phyloP scores from a whole-genome alignment of 2,888 invertebrate genomes.

The Onthophagus sagittarius region DNA sequence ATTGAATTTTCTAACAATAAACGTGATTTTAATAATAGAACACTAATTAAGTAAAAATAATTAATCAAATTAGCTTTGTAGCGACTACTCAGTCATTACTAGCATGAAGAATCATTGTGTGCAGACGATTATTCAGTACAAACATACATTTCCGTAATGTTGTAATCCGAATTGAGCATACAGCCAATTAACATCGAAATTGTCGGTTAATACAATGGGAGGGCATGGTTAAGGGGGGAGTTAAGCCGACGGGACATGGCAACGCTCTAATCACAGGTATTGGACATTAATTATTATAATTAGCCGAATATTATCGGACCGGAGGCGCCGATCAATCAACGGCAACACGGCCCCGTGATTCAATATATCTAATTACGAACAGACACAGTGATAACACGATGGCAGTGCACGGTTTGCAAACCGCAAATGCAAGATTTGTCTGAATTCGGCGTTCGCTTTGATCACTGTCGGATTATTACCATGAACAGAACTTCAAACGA shows the following conservation, averaged over 20 bases:
- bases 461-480: slow-evolving; percentile 22
- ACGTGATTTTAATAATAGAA: too few species aligned
- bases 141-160: neutral
- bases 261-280: slow-evolving; percentile 11
- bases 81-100: too few species aligned
- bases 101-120: too few species aligned
- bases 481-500: slow-evolving; percentile 20
- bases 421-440: neutral
- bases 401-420: neutral
- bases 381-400: neutral
- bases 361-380: slow-evolving; percentile 9
- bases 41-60: too few species aligned
- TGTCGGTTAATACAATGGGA: slow-evolving; percentile 2
- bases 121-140: neutral
- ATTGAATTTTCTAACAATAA: too few species aligned
- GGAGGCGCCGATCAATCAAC: slow-evolving; percentile 6
- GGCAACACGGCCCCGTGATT: neutral
- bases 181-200: slow-evolving; percentile 8
- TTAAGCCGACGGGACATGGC: neutral
- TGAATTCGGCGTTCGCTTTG: slow-evolving; percentile 20
- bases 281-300: slow-evolving; percentile 11
- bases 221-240: neutral
- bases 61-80: too few species aligned
- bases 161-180: neutral
- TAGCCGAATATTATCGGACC: slow-evolving; percentile 10